Evolutionary conservation across 1,140 invertebrate species (phyloP), one percentile per base, ranked within the genome.

Genomic region (Bombus affinis): DNA sequence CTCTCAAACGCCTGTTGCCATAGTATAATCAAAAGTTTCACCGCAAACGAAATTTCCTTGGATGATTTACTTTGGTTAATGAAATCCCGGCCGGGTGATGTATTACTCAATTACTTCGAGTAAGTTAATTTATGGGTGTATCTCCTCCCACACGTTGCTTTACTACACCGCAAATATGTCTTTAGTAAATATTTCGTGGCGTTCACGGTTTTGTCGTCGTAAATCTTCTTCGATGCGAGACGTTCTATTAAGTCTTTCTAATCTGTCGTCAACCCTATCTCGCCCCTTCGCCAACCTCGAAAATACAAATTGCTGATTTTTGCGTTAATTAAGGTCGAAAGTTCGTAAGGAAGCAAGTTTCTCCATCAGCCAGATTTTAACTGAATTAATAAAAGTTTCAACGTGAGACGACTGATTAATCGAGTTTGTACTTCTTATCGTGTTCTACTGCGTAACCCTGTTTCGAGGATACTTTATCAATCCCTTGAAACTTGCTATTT

Each of bases 41-140:
- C 62, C 28, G 42, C 32, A 42, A 80, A 80, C 44, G 79, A 85
- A 81, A 85, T 81, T 85, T 65, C 32, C 70, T 37, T 32, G 70
- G 42, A 81, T 80, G 78, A 81, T 85, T 66, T 85, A 81, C 47
- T 85, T 85, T 68, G 84, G 59, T 59, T 85, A 85, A 85, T 85
- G 84, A 81, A 85, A 85, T 81, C 70, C 57, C 78, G 12, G 79
- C 22, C n/a, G 6, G 25, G 25, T 85, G 71, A 85, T 85, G 47
- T 68, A 85, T 85, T 85, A 68, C 72, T 81, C 84, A 85, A 81
- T 85, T 85, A 85, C 78, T 74, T 81, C 59, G 71, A n/a, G 35
- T 37, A 44, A 81, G 84, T 85, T 85, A 85, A 85, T 85, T 85
- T 85, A 85, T 85, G 71, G 47, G 4, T 74, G 44, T 81, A 66